Percentiles rank a stretch among this genome's conserved stretches.
These are phyloP conservation scores for Pseudorasbora parva DNA, from an alignment of 2,113 vertebrate genomes.

Conservation along the genomic window DNA sequence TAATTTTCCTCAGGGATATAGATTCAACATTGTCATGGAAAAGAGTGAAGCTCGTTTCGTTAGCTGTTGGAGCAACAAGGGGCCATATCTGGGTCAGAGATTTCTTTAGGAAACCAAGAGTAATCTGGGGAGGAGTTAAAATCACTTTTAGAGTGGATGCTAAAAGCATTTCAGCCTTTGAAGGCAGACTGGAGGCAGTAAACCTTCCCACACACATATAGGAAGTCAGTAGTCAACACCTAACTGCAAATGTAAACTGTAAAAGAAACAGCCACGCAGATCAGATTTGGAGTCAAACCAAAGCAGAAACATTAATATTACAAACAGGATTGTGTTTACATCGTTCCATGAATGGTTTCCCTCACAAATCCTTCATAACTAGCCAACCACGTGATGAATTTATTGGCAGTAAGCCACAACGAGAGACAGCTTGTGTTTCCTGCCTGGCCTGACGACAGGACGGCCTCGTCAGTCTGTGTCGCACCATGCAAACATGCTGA, in stretches of 20 bases:
- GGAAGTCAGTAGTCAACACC: slow-evolving; percentile 4
- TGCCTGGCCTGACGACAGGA: slow-evolving; percentile 40
- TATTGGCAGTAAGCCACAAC: slow-evolving; percentile 39
- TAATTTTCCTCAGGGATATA: not conserved
- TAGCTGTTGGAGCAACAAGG: slow-evolving; percentile 7
- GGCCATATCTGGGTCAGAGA: not conserved
- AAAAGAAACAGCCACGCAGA: slow-evolving; percentile 12
- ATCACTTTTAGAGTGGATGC: slow-evolving; percentile 25
- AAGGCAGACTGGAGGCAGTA: slow-evolving; percentile 35
- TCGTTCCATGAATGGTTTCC: slow-evolving; percentile 11
- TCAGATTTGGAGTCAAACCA: slow-evolving; percentile 11
- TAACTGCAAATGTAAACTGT: slow-evolving; percentile 3
- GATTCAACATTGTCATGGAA: slow-evolving; percentile 21
- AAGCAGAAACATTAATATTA: not conserved
- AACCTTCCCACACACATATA: slow-evolving; percentile 46
- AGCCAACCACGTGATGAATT: slow-evolving; percentile 35
- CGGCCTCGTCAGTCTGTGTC: slow-evolving; percentile 29
- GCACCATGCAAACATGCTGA: slow-evolving; percentile 52
- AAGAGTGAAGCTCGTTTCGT: not conserved
- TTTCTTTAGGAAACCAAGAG: slow-evolving; percentile 30
- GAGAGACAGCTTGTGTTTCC: slow-evolving; percentile 58
- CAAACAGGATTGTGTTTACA: slow-evolving; percentile 24
- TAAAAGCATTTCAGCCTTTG: slow-evolving; percentile 42
- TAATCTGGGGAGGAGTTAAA: slow-evolving; percentile 18
- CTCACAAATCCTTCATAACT: slow-evolving; percentile 29